phyloP scores from a whole-genome alignment of 2,797 vertebrate species.

The Ctenochaetus hawaiiensis region DNA sequence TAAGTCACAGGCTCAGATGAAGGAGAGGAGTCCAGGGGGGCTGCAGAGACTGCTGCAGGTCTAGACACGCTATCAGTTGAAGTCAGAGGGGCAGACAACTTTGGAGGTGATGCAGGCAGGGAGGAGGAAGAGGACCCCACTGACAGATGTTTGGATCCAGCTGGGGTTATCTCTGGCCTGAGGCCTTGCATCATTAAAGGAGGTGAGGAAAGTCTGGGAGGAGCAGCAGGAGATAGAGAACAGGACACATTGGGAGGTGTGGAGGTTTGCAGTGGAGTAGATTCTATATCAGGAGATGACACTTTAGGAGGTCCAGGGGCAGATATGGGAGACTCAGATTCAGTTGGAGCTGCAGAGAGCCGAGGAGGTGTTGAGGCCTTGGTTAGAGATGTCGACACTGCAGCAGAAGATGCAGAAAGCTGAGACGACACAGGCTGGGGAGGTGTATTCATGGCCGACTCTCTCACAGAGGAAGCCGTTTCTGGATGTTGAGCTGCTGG shows the following conservation, averaged over 20 bases:
- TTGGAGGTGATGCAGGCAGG: constrained; percentile 56
- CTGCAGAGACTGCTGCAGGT: constrained; percentile 45
- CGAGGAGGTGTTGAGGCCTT: constrained; percentile 60
- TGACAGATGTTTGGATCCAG: constrained; percentile 52
- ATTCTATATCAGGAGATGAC: constrained; percentile 52
- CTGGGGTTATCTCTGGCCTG: constrained; percentile 61
- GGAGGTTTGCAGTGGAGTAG: constrained; percentile 62
- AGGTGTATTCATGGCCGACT: constrained; percentile 57
- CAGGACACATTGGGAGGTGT: constrained; percentile 53
- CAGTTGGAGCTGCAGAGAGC: constrained; percentile 47
- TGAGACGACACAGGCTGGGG: constrained; percentile 57
- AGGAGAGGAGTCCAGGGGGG: constrained; percentile 41
- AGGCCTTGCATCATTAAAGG: constrained; percentile 64
- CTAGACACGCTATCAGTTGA: constrained; percentile 43
- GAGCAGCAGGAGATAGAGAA: constrained; percentile 45
- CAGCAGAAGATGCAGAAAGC: constrained; percentile 49
- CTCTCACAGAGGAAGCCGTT: constrained; percentile 62
- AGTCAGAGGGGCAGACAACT: constrained; percentile 43
- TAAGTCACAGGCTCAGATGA: constrained; percentile 36
- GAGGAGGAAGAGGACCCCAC: constrained; percentile 56
- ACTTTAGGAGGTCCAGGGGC: constrained; percentile 32
- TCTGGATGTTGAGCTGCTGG: constrained; percentile 66
- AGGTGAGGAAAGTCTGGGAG: constrained; percentile 71
- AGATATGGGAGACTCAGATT: constrained; percentile 57
- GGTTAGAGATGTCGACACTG: constrained; percentile 43